phyloP scores from a whole-genome alignment of 2,888 invertebrate species.

The Machimus atricapillus region DNA sequence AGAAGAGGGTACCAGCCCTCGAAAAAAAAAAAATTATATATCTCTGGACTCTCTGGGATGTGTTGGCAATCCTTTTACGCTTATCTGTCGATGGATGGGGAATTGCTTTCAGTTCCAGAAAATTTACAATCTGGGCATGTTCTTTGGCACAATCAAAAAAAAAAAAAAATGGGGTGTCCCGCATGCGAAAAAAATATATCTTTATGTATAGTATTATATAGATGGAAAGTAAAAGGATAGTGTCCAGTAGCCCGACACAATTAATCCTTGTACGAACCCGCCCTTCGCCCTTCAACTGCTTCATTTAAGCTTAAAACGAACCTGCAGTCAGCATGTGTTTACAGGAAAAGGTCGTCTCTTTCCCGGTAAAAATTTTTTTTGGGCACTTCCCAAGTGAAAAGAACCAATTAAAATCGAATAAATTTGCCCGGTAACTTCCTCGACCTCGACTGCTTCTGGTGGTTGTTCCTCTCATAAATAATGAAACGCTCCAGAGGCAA shows the following conservation, averaged over 20 bases:
- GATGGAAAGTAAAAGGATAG: constrained; percentile 2
- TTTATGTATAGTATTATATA: neutral
- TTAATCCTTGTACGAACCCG: constrained; percentile 38
- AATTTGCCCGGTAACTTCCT: neutral
- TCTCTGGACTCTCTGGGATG: neutral
- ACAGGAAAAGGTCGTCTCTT: neutral
- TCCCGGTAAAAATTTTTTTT: neutral
- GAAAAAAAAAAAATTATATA: neutral
- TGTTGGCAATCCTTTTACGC: constrained; percentile 45
- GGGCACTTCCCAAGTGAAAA: neutral
- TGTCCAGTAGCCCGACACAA: constrained; percentile 40
- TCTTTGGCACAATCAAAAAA: constrained; percentile 40
- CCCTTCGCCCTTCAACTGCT: neutral
- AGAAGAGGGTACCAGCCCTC: neutral
- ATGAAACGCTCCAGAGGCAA: neutral
- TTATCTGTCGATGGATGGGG: constrained; percentile 43
- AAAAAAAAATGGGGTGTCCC: neutral
- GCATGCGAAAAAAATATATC: neutral
- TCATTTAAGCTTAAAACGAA: neutral
- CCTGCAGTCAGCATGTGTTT: constrained; percentile 4
- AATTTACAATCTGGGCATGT: constrained; percentile 44
- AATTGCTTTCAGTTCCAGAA: constrained; percentile 45
- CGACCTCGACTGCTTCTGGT: neutral
- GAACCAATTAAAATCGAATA: constrained; percentile 25
- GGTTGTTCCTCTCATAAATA: neutral